phyloP scores from a whole-genome alignment of 2,888 invertebrate species.

The Cerastis rubricosa region DNA sequence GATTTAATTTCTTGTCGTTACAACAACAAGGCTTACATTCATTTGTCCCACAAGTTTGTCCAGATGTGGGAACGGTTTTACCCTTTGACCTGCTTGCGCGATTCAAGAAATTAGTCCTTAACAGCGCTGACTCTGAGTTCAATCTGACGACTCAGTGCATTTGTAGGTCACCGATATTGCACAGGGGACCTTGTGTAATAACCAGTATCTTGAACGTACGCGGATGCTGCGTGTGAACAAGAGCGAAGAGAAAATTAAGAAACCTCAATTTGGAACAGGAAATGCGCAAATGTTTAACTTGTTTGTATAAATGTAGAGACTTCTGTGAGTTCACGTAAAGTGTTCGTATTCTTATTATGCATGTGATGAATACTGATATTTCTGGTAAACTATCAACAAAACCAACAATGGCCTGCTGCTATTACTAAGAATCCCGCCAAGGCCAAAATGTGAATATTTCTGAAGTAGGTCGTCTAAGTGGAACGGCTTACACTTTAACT shows the following conservation, averaged over 20 bases:
- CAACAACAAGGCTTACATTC: constrained; percentile 78
- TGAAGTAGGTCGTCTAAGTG: constrained; percentile 80
- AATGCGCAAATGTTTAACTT: constrained; percentile 51
- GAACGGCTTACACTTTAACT: constrained; percentile 74
- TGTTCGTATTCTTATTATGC: constrained; percentile 22
- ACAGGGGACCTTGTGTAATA: constrained; percentile 83
- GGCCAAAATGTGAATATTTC: constrained; percentile 78
- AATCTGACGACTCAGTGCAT: constrained; percentile 74
- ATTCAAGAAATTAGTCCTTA: constrained; percentile 79
- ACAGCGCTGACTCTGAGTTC: constrained; percentile 74
- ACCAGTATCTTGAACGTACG: constrained; percentile 76
- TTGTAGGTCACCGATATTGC: constrained; percentile 86
- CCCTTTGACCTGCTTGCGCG: constrained; percentile 82
- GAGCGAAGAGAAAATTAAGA: constrained; percentile 64
- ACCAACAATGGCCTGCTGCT: constrained; percentile 68
- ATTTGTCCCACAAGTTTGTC: constrained; percentile 67
- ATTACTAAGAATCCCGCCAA: constrained; percentile 78
- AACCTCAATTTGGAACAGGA: constrained; percentile 63
- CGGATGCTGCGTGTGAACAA: constrained; percentile 73
- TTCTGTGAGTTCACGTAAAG: constrained; percentile 25
- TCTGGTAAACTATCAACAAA: constrained; percentile 50
- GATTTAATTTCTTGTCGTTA: constrained; percentile 76
- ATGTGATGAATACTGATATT: constrained; percentile 45
- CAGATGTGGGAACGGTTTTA: constrained; percentile 80
- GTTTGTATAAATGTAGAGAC: constrained; percentile 36